These are phyloP conservation scores for Hermaeophaga mercurialis DNA, from an alignment of 2,888 invertebrate genomes.

Conservation along the genomic window DNA sequence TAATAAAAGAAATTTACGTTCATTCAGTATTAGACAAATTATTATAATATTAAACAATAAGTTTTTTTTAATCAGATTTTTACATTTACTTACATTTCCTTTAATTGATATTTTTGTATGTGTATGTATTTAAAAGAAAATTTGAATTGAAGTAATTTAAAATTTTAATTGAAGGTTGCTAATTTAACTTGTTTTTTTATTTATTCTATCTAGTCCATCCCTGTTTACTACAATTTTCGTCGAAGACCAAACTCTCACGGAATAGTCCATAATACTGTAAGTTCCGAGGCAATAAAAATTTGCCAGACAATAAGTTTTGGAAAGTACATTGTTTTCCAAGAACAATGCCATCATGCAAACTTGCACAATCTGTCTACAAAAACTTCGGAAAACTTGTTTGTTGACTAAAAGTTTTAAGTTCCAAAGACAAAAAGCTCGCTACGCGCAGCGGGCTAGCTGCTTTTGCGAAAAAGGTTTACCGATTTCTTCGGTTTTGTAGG, in stretches of 20 bases:
- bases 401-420: slow-evolving; percentile 46
- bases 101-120: no score
- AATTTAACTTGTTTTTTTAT: no score
- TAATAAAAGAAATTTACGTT: no score
- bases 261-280: slow-evolving; percentile 36
- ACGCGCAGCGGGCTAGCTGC: slow-evolving; percentile 7
- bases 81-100: no score
- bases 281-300: slow-evolving; percentile 48
- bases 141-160: no score
- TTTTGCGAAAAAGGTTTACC: slow-evolving; percentile 27
- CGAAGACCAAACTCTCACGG: slow-evolving; percentile 27
- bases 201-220: not conserved
- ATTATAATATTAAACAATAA: no score
- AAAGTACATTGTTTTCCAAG: slow-evolving; percentile 50
- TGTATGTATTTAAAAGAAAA: no score
- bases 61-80: no score
- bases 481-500: slow-evolving; percentile 26
- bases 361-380: slow-evolving; percentile 50
- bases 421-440: slow-evolving; percentile 40
- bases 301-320: slow-evolving; percentile 48
- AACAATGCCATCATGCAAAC: slow-evolving; percentile 51
- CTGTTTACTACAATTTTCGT: slow-evolving; percentile 5
- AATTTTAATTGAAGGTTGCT: no score
- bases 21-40: no score
- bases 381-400: slow-evolving; percentile 46